A percentile compares a stretch with the other conserved stretches of the same genome.
These are phyloP conservation scores for Rostratula benghalensis DNA, from an alignment of 2,113 vertebrate species.

Conservation along the genomic window DNA sequence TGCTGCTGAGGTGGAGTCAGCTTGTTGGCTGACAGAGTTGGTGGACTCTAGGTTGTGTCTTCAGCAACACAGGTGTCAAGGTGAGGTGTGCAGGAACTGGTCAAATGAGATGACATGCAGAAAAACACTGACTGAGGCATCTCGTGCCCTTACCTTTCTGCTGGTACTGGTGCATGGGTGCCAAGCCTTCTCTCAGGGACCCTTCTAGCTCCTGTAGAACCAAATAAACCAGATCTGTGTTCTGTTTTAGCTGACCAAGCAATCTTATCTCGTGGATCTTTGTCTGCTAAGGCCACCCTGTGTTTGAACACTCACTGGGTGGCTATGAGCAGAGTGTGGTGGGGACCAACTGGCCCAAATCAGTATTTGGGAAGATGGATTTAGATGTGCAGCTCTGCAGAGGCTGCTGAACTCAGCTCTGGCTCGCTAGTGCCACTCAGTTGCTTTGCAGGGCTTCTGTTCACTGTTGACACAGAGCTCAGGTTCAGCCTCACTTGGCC, in stretches of 20 bases:
- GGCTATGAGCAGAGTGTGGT: accelerated
- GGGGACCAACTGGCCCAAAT: neutral
- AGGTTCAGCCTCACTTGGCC: neutral
- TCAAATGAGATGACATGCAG: too few relatives aligned
- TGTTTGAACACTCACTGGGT: neutral
- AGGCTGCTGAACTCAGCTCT: neutral
- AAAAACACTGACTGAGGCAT: too few relatives aligned
- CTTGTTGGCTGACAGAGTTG: neutral
- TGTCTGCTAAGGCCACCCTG: neutral
- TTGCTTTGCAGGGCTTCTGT: neutral
- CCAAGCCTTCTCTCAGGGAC: neutral
- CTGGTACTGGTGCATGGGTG: neutral
- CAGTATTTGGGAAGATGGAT: neutral
- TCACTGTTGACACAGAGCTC: neutral
- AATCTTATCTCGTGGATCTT: neutral
- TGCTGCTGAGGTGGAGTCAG: neutral
- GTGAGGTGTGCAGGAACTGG: neutral
- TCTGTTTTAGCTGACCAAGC: neutral
- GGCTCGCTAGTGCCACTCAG: accelerated
- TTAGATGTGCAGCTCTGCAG: neutral
- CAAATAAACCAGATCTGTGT: neutral
- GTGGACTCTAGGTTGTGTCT: neutral
- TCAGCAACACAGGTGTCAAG: too few relatives aligned
- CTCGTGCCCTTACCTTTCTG: neutral
- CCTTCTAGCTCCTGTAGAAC: neutral